Percentiles rank a stretch among this genome's conserved stretches.
phyloP scores from a whole-genome alignment of 2,797 vertebrate genomes.

The Dallia pectoralis region DNA sequence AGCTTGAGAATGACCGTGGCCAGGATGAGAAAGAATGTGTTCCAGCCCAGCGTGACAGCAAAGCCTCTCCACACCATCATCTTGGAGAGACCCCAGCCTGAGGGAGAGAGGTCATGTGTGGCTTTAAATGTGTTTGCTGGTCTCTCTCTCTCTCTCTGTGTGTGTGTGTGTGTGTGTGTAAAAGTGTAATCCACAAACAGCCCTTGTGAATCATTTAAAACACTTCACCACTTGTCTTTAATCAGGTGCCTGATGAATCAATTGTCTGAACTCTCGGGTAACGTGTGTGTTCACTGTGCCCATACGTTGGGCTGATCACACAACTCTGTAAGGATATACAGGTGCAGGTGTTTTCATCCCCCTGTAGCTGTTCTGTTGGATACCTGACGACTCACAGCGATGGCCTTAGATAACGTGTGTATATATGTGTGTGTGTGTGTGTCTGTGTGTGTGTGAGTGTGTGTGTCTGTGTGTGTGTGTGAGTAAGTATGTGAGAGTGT shows the following conservation, averaged over 20 bases:
- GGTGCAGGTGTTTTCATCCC: background rate
- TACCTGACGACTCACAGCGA: background rate
- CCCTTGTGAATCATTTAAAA: conserved; percentile 62
- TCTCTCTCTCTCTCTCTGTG: background rate
- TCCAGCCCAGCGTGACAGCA: conserved; percentile 76
- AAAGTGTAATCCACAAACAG: conserved; percentile 29
- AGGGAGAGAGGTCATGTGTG: background rate
- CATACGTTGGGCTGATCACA: background rate
- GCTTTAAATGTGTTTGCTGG: too few relatives aligned
- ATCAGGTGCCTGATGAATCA: background rate
- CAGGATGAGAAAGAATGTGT: conserved; percentile 77
- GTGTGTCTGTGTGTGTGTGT: background rate
- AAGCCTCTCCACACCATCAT: conserved; percentile 83
- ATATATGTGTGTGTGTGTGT: background rate
- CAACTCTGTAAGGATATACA: background rate
- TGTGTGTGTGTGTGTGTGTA: conserved; percentile 20
- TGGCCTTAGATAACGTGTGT: background rate
- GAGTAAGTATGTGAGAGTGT: background rate
- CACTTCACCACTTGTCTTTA: background rate
- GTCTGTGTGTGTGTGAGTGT: background rate
- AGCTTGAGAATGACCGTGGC: conserved; percentile 80
- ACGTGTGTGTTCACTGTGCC: background rate
- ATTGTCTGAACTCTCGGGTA: background rate
- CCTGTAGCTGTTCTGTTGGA: background rate
- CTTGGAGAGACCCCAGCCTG: conserved; percentile 75